phyloP scores from a whole-genome alignment of 2,797 vertebrate species.

The Leptoclinus maculatus region DNA sequence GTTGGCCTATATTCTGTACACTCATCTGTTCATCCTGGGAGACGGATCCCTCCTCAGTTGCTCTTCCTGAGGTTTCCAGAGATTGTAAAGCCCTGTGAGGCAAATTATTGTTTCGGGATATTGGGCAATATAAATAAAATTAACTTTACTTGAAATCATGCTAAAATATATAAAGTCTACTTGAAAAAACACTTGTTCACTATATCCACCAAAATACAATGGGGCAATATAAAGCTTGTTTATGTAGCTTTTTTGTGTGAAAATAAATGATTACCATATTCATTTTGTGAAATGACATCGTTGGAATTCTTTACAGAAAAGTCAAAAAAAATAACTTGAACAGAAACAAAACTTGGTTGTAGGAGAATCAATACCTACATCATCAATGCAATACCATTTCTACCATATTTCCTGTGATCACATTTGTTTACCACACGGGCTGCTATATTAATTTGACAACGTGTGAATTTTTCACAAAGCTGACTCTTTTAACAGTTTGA shows the following conservation, averaged over 20 bases:
- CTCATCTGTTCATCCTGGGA: neutral
- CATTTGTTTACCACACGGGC: neutral
- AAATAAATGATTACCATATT: neutral
- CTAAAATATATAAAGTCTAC: no score
- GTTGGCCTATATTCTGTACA: neutral
- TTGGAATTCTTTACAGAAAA: neutral
- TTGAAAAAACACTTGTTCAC: neutral
- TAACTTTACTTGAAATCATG: neutral
- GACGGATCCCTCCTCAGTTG: neutral
- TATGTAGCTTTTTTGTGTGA: no score
- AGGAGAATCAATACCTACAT: neutral
- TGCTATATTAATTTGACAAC: neutral
- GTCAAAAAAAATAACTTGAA: neutral
- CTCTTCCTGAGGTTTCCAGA: neutral
- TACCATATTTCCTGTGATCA: neutral
- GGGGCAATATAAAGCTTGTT: neutral
- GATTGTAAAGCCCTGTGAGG: neutral
- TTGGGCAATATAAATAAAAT: neutral
- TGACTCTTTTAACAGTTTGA: neutral
- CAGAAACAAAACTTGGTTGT: no score
- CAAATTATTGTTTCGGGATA: neutral
- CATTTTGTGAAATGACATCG: neutral
- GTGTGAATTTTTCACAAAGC: neutral
- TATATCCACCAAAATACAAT: neutral
- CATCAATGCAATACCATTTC: neutral